These are phyloP conservation scores for Cantharis flavilabris DNA, from an alignment of 2,888 invertebrate species.

Conservation along the genomic window DNA sequence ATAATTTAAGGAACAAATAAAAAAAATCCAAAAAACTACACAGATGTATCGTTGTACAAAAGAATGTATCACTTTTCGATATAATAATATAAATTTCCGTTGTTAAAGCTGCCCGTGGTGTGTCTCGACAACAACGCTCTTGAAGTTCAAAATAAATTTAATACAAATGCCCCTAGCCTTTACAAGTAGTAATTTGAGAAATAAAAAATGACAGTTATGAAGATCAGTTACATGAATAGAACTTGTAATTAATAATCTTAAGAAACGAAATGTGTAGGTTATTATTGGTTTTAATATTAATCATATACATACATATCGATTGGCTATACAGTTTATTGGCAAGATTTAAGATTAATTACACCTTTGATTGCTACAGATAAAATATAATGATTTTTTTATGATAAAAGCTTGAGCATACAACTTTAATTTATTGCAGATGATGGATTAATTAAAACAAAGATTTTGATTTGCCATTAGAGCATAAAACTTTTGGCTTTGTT, in stretches of 20 bases:
- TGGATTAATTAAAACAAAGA: neutral
- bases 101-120: constrained; percentile 1
- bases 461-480: neutral
- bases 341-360: constrained; percentile 34
- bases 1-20: neutral
- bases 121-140: constrained; percentile 2
- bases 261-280: constrained; percentile 14
- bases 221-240: constrained; percentile 19
- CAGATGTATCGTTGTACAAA: constrained; percentile 9
- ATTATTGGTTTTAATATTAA: constrained; percentile 13
- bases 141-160: neutral
- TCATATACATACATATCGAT: constrained; percentile 14
- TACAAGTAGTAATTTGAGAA: constrained; percentile 8
- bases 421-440: neutral
- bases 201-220: constrained; percentile 17
- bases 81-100: constrained; percentile 9
- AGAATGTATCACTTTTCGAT: neutral
- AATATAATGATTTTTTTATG: neutral
- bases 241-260: constrained; percentile 16
- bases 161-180: constrained; percentile 5
- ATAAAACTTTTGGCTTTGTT: neutral
- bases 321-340: constrained; percentile 34
- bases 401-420: neutral
- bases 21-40: constrained; percentile 2
- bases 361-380: constrained; percentile 25